Base-by-base conservation (phyloP, 2,113 vertebrate genomes). In the Grammomys dolichurus region DNA sequence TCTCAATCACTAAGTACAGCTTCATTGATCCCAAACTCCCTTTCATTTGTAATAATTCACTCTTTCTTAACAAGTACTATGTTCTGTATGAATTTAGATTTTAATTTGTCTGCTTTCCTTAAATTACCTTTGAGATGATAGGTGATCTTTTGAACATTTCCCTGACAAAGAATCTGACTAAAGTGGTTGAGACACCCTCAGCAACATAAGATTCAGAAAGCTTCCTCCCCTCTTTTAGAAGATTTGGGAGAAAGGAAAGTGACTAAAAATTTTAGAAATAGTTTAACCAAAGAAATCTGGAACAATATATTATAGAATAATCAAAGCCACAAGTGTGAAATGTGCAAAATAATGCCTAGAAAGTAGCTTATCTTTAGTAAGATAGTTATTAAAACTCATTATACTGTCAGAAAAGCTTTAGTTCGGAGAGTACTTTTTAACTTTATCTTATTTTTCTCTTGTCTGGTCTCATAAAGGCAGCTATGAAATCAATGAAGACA, bases 261-360 rank as follows among this genome's bases (percentile, higher is more conserved):
- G 73, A 67, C 93, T 84, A 93, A 95, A 95, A 96, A 58, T 60
- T 89, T 48, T 91, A 96, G 72, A 67, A 67, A 90, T 20, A 65
- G 11, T 87, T 89, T 84, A 36, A 93, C 78, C 60, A 92, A 89
- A 91, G 43, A 67, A 94, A 91, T 91, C 69, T 89, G 60, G 43
- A 95, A 22, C 26, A 88, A 80, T 81, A 58, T 67, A 56, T 40
- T 91, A 7, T 36, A 87, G 28, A 90, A 26, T 77, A 65, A 60
- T 95, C 54, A 72, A 54, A 95, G 48, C 19, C 87, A 33, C 31
- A 31, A 91, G 36, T 48, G 17, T 90, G 60, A 82, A 91, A 91
- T 58, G 8, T 85, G 54, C 31, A 93, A 94, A 97, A 84, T 56
- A 94, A 69, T 92, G 70, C 76, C 91, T 96, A 46, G 43, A 28